Base-by-base conservation (phyloP, 2,113 vertebrate species). In the Actenoides lindsayi region DNA sequence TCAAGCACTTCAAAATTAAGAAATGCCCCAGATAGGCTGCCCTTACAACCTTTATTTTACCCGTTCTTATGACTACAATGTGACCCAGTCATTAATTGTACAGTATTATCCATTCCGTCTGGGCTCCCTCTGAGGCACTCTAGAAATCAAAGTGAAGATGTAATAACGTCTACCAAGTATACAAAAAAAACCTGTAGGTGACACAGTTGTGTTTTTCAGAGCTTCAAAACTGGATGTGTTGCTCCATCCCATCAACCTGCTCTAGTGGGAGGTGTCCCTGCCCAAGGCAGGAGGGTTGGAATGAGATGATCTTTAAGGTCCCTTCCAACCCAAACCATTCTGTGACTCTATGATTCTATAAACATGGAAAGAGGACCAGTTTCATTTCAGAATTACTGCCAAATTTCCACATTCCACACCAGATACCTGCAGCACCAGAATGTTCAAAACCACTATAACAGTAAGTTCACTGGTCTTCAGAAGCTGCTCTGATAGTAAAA, bases 61-160 rank as follows among this genome's bases (percentile, higher is more conserved):
- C 64, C 56, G 0, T 30, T 91, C 76, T 15, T 16, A 2, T 17
- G 46, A 14, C 28, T n/a, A 17, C 31, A 3, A 0, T 1, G 59
- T 41, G 78, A 53, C n/a, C 54, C 53, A 8, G 59, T 33, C n/a
- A 67, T 39, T 42, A 42, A 64, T 2, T 15, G 44, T 4, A 10
- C 0, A 0, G 27, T 10, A 10, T 20, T 42, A 23, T 3, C 30
- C 0, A 0, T 4, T 14, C 12, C 60, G 8, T 0, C 13, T 2
- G 23, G 63, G 75, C 21, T 57, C 39, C 54, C 24, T 16, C 0
- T 6, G 64, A 51, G 37, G 68, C 4, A 11, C 62, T 53, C 69
- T 14, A 77, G 37, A 64, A 71, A 57, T 14, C 5, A 9, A 56
- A 41, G 4, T 8, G 44, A 64, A 0, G 0, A 0, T 8, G 59